Conservation (phyloP, 2,797 vertebrate genomes). For the Rhadinocentrus ornatus region DNA sequence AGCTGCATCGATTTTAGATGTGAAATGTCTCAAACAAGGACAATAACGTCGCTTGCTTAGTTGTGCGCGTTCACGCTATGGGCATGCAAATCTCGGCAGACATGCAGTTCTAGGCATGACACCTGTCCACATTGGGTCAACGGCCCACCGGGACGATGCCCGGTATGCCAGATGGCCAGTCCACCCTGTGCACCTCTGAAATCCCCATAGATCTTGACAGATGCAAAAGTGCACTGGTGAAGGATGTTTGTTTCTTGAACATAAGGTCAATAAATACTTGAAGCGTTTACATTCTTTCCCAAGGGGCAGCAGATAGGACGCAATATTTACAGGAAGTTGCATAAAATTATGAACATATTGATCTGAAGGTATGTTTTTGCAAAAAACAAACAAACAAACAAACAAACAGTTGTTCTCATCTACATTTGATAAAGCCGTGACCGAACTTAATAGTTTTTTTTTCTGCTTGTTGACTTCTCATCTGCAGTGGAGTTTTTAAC, state of each 20-base stretch:
- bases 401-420: not conserved
- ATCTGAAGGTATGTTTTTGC: not conserved
- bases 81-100: too few species aligned
- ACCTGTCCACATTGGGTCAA: too few species aligned
- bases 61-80: too few species aligned
- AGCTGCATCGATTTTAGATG: too few species aligned
- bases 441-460: not conserved
- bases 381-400: not conserved
- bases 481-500: conserved; percentile 15
- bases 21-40: too few species aligned
- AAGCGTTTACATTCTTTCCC: not conserved
- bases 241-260: conserved; percentile 36
- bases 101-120: too few species aligned
- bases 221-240: conserved; percentile 41
- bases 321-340: not conserved
- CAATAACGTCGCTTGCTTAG: too few species aligned
- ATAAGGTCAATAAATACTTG: conserved; percentile 43
- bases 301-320: not conserved
- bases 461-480: not conserved
- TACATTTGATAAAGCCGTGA: not conserved
- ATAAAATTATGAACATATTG: not conserved
- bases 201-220: conserved; percentile 43
- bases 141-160: too few species aligned
- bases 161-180: too few species aligned
- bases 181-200: too few species aligned